Evolutionary conservation across 2,797 vertebrate genomes (phyloP).

Genomic region (Pelobates cultripes): DNA sequence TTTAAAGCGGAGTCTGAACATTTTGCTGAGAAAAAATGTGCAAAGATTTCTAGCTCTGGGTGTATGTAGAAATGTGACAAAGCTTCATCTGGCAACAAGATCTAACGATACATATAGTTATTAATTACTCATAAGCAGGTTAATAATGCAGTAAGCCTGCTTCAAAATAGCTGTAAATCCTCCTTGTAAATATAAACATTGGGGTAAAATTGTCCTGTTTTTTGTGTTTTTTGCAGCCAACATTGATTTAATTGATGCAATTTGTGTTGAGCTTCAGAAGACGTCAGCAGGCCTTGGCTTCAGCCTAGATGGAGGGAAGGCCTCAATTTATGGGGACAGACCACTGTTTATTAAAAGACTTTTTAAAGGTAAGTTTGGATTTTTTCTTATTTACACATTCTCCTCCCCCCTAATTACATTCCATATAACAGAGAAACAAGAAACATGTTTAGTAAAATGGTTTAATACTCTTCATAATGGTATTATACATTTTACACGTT

Average conservation of each 20-base stretch:
- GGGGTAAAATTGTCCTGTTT: background rate
- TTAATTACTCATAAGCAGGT: background rate
- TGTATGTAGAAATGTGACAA: no score
- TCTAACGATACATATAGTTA: background rate
- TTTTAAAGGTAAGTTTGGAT: slow-evolving; percentile 81
- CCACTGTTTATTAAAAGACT: slow-evolving; percentile 86
- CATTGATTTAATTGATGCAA: slow-evolving; percentile 69
- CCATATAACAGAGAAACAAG: no score
- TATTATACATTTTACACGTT: no score
- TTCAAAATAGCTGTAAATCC: slow-evolving; percentile 3
- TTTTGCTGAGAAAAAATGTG: no score
- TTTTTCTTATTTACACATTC: background rate
- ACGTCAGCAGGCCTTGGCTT: slow-evolving; percentile 88
- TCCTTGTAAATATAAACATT: background rate
- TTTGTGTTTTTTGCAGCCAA: slow-evolving; percentile 65
- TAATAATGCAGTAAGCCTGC: background rate
- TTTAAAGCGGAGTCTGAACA: no score
- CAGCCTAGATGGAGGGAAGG: slow-evolving; percentile 88
- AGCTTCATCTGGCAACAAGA: background rate
- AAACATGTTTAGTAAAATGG: no score
- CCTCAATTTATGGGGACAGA: slow-evolving; percentile 80
- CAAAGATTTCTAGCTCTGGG: no score
- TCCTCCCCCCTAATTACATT: no score
- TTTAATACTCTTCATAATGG: no score
- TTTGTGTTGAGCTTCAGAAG: slow-evolving; percentile 85